These are phyloP conservation scores for Synanthedon tipuliformis DNA, from an alignment of 2,888 invertebrate genomes.

Conservation along the genomic window DNA sequence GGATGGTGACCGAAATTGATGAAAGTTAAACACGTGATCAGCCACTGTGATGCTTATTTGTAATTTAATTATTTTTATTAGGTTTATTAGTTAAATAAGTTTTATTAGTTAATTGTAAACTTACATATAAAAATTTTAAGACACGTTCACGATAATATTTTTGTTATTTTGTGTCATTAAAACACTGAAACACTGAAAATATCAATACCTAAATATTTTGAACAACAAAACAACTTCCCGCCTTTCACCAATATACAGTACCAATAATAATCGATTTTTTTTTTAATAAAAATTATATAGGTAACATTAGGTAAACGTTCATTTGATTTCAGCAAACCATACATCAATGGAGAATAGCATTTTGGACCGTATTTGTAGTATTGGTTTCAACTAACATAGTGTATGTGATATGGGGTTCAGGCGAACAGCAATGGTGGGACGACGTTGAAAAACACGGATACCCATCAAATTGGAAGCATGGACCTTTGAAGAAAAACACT, in stretches of 20 bases:
- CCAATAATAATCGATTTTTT: neutral
- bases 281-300: neutral
- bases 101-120: no score
- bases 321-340: slow-evolving; percentile 66
- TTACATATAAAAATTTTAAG: no score
- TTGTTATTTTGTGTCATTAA: no score
- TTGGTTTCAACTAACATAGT: slow-evolving; percentile 75
- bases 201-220: no score
- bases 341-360: slow-evolving; percentile 79
- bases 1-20: slow-evolving; percentile 9
- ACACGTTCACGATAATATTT: no score
- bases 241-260: no score
- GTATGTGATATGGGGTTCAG: slow-evolving; percentile 79
- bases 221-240: no score
- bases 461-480: slow-evolving; percentile 50
- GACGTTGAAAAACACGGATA: slow-evolving; percentile 65
- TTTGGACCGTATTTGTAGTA: slow-evolving; percentile 80
- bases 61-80: neutral
- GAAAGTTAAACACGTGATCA: slow-evolving; percentile 13
- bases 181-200: no score
- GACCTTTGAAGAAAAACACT: slow-evolving; percentile 29
- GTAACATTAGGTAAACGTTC: slow-evolving; percentile 1
- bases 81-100: neutral
- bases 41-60: slow-evolving; percentile 8
- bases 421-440: slow-evolving; percentile 84